Percentiles rank a stretch among this genome's conserved stretches.
These are phyloP conservation scores for Ischnura elegans DNA, from an alignment of 2,888 invertebrate genomes.

Conservation along the genomic window DNA sequence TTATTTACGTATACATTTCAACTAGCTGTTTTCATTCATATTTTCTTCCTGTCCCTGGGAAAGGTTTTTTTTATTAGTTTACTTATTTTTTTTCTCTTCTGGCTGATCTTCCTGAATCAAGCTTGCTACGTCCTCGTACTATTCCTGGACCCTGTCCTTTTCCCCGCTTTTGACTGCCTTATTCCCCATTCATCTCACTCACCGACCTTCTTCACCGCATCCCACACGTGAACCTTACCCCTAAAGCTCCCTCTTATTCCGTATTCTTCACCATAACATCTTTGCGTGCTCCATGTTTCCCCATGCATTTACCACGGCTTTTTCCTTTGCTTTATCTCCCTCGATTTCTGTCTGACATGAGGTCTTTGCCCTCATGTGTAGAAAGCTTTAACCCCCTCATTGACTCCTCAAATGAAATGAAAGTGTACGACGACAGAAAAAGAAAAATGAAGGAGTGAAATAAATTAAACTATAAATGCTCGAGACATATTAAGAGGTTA, in stretches of 20 bases:
- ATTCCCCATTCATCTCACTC: constrained; percentile 17
- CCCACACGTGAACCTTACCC: too few relatives aligned
- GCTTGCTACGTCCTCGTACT: not conserved
- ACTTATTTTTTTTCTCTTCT: not conserved
- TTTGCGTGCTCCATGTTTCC: not conserved
- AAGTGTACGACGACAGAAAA: too few relatives aligned
- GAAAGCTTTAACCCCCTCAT: too few relatives aligned
- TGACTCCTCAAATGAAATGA: too few relatives aligned
- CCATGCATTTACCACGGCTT: not conserved
- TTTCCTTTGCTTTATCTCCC: too few relatives aligned
- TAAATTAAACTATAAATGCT: too few relatives aligned
- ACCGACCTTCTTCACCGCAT: not conserved
- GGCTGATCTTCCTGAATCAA: not conserved
- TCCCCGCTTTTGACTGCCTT: not conserved
- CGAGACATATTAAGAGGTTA: too few relatives aligned
- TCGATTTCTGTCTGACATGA: too few relatives aligned
- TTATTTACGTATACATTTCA: constrained; percentile 1
- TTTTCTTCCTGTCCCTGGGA: not conserved
- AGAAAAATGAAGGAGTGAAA: too few relatives aligned
- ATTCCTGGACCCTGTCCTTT: not conserved
- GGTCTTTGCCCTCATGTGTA: too few relatives aligned
- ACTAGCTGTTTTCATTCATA: constrained; percentile 6
- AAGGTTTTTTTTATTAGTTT: too few relatives aligned
- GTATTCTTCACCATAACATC: not conserved
- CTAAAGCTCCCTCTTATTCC: not conserved